phyloP scores from a whole-genome alignment of 2,797 vertebrate genomes.

The Adrianichthys oophorus region DNA sequence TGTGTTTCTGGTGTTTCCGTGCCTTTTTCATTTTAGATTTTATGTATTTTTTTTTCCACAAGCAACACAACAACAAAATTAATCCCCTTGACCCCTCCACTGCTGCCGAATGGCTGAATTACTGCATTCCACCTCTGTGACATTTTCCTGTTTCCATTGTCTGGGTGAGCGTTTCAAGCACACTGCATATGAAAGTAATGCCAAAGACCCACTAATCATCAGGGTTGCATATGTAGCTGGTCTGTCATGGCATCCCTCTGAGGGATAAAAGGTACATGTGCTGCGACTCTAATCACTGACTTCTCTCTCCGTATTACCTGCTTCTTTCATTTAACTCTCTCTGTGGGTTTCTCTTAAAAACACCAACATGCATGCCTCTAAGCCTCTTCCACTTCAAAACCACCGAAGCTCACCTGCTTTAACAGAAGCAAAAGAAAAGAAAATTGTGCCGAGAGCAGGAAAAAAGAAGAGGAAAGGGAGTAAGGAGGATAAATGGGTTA shows the following conservation, averaged over 20 bases:
- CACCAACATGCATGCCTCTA: slow-evolving; percentile 6
- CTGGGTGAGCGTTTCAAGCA: slow-evolving; percentile 13
- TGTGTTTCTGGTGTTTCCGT: slow-evolving; percentile 26
- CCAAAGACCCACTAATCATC: slow-evolving; percentile 23
- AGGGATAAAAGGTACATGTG: slow-evolving; percentile 19
- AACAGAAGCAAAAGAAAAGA: slow-evolving; percentile 40
- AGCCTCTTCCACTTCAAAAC: slow-evolving; percentile 30
- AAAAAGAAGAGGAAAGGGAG: slow-evolving; percentile 38
- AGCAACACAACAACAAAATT: slow-evolving; percentile 16
- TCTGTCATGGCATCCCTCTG: slow-evolving; percentile 14
- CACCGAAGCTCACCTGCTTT: slow-evolving; percentile 30
- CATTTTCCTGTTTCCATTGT: slow-evolving; percentile 11
- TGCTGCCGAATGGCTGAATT: slow-evolving; percentile 10
- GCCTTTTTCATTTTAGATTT: slow-evolving; percentile 63
- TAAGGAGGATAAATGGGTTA: slow-evolving; percentile 59
- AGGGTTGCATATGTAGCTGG: slow-evolving; percentile 26
- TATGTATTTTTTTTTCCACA: slow-evolving; percentile 38
- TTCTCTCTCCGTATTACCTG: slow-evolving; percentile 5
- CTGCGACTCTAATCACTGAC: slow-evolving; percentile 27
- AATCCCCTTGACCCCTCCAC: slow-evolving; percentile 18
- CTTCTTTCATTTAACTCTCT: slow-evolving; percentile 22
- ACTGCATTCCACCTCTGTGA: slow-evolving; percentile 24
- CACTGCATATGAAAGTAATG: slow-evolving; percentile 24
- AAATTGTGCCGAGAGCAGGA: slow-evolving; percentile 1
- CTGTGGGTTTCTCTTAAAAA: slow-evolving; percentile 13